Percentiles rank a stretch among this genome's conserved stretches.
Conservation (phyloP, 2,888 invertebrate genomes). For the Synanthedon tipuliformis region DNA sequence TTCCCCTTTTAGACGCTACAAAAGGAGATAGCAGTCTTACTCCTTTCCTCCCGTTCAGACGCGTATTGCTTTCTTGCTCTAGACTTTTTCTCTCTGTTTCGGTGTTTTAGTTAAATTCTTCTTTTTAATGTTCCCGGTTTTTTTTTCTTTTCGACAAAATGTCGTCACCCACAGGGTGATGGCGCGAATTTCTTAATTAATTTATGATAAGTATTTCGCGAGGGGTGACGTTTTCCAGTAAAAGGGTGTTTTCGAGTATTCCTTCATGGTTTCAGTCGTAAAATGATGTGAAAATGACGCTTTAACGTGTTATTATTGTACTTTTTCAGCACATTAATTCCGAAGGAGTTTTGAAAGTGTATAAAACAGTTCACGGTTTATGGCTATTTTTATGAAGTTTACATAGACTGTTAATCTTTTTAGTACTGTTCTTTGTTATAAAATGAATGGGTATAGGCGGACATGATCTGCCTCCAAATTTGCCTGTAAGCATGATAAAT, state of each 20-base stretch:
- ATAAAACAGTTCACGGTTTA: too few species aligned
- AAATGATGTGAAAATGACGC: slow-evolving; percentile 36
- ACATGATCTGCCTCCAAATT: too few species aligned
- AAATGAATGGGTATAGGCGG: too few species aligned
- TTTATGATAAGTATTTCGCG: slow-evolving; percentile 55
- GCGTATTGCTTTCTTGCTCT: slow-evolving; percentile 33
- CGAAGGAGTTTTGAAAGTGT: slow-evolving; percentile 23
- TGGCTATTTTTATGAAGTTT: too few species aligned
- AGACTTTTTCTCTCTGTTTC: slow-evolving; percentile 41
- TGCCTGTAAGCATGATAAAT: too few species aligned
- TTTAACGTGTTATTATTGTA: slow-evolving; percentile 33
- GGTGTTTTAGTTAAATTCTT: slow-evolving; percentile 48
- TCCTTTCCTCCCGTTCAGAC: slow-evolving; percentile 53
- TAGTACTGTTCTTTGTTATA: too few species aligned
- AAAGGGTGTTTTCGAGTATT: slow-evolving; percentile 40
- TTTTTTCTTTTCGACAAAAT: slow-evolving; percentile 23
- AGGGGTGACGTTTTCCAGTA: slow-evolving; percentile 26
- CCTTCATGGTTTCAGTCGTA: slow-evolving; percentile 28
- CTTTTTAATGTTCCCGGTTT: slow-evolving; percentile 39
- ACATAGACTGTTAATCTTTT: too few species aligned
- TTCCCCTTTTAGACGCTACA: slow-evolving; percentile 41
- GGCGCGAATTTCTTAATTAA: slow-evolving; percentile 62
- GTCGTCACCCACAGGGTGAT: slow-evolving; percentile 57
- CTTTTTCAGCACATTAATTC: slow-evolving; percentile 46
- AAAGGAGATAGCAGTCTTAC: slow-evolving; percentile 52